Evolutionary conservation across 1,140 invertebrate species (phyloP).

Genomic region (Diorhabda sublineata): DNA sequence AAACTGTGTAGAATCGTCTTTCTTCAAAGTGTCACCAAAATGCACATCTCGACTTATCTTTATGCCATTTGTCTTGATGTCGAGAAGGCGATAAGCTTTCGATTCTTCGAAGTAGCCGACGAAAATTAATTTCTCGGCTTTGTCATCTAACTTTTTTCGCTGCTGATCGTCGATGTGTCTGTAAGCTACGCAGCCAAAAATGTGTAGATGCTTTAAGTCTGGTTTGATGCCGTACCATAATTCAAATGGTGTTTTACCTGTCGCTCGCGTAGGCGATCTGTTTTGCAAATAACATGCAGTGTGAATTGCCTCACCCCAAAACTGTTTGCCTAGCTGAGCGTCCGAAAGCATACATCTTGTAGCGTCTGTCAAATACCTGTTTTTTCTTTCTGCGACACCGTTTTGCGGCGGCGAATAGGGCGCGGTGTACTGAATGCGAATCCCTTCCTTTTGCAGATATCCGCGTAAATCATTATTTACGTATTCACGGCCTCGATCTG

Average conservation of each 20-base stretch:
- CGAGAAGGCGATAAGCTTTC: too few relatives aligned
- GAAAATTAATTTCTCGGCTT: conserved; percentile 11
- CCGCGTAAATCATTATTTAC: conserved; percentile 29
- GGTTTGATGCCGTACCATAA: conserved; percentile 33
- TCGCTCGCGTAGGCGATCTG: conserved; percentile 34
- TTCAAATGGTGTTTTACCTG: conserved; percentile 46
- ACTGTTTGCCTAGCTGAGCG: conserved; percentile 41
- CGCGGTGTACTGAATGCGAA: too few relatives aligned
- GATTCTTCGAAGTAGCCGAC: too few relatives aligned
- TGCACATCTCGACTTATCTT: too few relatives aligned
- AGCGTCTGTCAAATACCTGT: too few relatives aligned
- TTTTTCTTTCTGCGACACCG: too few relatives aligned
- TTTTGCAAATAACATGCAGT: conserved; percentile 44
- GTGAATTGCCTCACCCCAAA: conserved; percentile 43
- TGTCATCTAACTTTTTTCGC: conserved; percentile 41
- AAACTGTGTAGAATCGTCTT: too few relatives aligned
- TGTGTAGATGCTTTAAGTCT: conserved; percentile 30
- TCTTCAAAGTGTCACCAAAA: too few relatives aligned
- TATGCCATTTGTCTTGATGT: too few relatives aligned
- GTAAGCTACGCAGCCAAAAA: conserved; percentile 48
- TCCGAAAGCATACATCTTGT: conserved; percentile 24
- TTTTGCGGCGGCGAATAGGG: too few relatives aligned
- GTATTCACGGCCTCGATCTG: conserved; percentile 43
- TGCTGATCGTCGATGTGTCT: conserved; percentile 43
- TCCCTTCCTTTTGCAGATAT: too few relatives aligned